Base-by-base conservation (phyloP, 2,113 vertebrate genomes). In the Galbula dea region DNA sequence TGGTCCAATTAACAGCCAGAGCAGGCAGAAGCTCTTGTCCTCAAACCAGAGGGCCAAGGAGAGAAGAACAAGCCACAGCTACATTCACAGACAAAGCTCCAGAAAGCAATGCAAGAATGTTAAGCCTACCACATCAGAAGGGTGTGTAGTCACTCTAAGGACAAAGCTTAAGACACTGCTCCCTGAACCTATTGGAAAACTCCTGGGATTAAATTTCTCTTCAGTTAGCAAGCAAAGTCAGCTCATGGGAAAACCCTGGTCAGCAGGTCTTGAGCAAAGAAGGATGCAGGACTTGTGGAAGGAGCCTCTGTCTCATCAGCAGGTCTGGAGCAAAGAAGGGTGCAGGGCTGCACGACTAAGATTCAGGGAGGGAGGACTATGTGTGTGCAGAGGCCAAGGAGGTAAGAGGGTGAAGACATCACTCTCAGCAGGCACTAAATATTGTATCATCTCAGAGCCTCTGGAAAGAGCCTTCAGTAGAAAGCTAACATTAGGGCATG, bases 121-220 rank as follows among this genome's bases (percentile, higher is more conserved):
- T 52, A 91, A 80, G 67, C 18, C 59, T 58, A 69, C 32, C 89
- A 85, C 59, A 87, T 77, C 55, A 96, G 75, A 89, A 89, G 19
- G 20, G 24, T 19, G 34, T 4, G 41, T 0, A 84, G 62, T 34
- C 89, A 78, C 37, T 19, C 26, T 90, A 68, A 72, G 23, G 49
- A 65, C 51, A 87, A 65, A 88, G 68, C 36, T 32, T 36, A 43
- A 59, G 24, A 39, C 19, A 86, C n/a, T 45, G 69, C 62, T 86
- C 65, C 32, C 43, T 67, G 55, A 83, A 77, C 37, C 29, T 88
- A 65, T 46, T 9, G 20, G 45, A 45, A 86, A 94, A 90, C 21
- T 29, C 72, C 59, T 36, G 43, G 5, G 11, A 76, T 59, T 93
- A 66, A 46, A 81, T 83, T 65, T 4, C 46, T 69, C 54, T 76